Conservation (phyloP, 1,140 invertebrate species). For the Drosophila neocordata region DNA sequence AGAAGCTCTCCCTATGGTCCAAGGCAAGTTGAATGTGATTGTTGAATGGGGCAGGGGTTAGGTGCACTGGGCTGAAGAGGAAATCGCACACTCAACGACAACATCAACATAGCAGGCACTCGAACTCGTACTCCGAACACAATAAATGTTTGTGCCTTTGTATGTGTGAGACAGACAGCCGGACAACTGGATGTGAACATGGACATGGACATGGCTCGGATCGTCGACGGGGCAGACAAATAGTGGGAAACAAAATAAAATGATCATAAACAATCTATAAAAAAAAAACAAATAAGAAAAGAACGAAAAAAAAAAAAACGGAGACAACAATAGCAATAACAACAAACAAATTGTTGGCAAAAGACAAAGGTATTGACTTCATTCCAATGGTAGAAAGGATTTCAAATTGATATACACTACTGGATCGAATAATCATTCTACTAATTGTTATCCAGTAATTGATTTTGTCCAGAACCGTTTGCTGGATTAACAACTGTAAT, state of each 20-base stretch:
- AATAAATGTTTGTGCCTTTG: conserved; percentile 1
- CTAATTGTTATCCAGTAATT: too few relatives aligned
- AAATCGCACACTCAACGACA: conserved; percentile 48
- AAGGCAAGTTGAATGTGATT: conserved; percentile 18
- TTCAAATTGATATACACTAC: conserved; percentile 22
- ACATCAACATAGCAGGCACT: conserved; percentile 18
- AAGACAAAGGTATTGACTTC: conserved; percentile 29
- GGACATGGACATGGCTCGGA: conserved; percentile 8
- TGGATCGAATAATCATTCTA: background rate
- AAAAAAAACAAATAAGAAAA: conserved; percentile 32
- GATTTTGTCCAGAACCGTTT: too few relatives aligned
- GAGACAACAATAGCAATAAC: background rate
- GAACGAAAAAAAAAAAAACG: conserved; percentile 5
- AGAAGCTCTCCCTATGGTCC: conserved; percentile 43
- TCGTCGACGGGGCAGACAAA: conserved; percentile 23
- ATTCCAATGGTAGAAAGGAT: conserved; percentile 29
- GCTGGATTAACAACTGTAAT: too few relatives aligned
- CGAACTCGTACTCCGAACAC: conserved; percentile 7
- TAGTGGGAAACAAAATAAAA: conserved; percentile 17
- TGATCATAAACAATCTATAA: conserved; percentile 42
- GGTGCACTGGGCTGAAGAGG: conserved; percentile 29
- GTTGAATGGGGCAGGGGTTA: conserved; percentile 22
- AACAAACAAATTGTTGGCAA: conserved; percentile 56
- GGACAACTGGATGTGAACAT: conserved; percentile 5
- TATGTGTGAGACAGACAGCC: background rate